Base-by-base conservation (phyloP, 1,140 invertebrate species). In the Brachystomella parvula region DNA sequence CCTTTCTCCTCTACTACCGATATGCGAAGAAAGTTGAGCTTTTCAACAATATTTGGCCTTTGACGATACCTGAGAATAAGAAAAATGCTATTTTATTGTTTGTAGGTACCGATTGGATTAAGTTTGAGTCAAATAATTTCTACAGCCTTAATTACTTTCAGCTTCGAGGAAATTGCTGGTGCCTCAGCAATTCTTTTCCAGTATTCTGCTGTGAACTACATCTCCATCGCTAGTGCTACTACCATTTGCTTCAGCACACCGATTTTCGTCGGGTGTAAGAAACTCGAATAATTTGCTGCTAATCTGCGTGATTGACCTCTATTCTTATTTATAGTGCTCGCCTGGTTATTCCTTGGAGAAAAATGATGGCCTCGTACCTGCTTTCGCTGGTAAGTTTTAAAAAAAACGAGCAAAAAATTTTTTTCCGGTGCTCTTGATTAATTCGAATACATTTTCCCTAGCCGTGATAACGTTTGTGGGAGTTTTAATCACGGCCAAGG, bases 91-190 rank as follows among this genome's bases (percentile, higher is more conserved):
- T 59, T 26, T 32, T 66, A 26, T n/a, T 66, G 31, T 47, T 66
- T 58, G 61, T 66, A 47, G 57, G 44, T 35, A 2, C 15, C 2
- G 3, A 26, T 19, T 19, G n/a, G 26, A n/a, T 47, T 9, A 15
- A 33, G 6, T 12, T 31, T 28, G 17, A 31, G n/a, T 21, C 15
- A 9, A 64, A 26, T 31, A 61, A 24, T 15, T 31, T 61, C 6
- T 63, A n/a, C 19, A 63, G n/a, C 3, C 29, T 44, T 6, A 9
- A 21, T 30, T 33, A 2, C 17, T 59, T 19, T 9, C 33, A 70
- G 68, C 24, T 71, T 6, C 65, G 69, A 6, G 64, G 66, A 1
- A n/a, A 19, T 68, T n/a, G 15, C 67, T 9, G 70, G 70, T 31
- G 3, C 2, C 19, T 19, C 33, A 17, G 61, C 58, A 17, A 24